A percentile compares a stretch with the other conserved stretches of the same genome.
Evolutionary conservation across 2,888 invertebrate genomes (phyloP).

Genomic region (Gisinianus flammeolus): DNA sequence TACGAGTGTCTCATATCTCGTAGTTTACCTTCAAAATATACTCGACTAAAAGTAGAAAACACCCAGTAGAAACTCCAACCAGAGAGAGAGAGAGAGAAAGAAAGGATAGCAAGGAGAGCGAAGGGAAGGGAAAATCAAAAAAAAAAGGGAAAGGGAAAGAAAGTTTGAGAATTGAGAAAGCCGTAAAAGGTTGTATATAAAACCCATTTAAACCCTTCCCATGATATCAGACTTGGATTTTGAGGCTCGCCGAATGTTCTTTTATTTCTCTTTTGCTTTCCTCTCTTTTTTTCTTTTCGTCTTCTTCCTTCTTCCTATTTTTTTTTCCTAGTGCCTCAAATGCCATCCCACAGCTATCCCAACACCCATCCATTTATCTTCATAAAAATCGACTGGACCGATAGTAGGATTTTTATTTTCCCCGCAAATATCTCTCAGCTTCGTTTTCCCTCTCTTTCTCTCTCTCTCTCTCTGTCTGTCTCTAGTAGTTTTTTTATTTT

Average conservation of each 20-base stretch:
- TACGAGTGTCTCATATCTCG: too few species aligned
- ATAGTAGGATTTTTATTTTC: conserved; percentile 13
- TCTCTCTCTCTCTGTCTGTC: background rate
- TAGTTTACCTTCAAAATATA: too few species aligned
- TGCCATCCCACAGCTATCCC: background rate
- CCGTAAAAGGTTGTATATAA: background rate
- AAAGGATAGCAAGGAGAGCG: too few species aligned
- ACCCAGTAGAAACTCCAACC: too few species aligned
- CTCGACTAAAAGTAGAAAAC: too few species aligned
- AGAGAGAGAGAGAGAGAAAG: too few species aligned
- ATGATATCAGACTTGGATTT: background rate
- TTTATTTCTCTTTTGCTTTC: background rate
- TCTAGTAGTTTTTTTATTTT: background rate
- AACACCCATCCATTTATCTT: conserved; percentile 13
- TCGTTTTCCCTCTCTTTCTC: background rate
- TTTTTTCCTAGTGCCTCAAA: background rate
- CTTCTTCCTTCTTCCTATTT: background rate
- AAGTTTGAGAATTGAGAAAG: background rate
- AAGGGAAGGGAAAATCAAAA: too few species aligned
- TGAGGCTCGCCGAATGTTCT: background rate
- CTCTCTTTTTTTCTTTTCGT: background rate
- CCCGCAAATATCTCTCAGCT: background rate
- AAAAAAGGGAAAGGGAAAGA: background rate
- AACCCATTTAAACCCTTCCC: background rate
- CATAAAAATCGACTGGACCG: conserved; percentile 19